Evolutionary conservation across 23 tunicate genomes (phyloP), one percentile per base, ranked within the genome.

Genomic region (Ascidia mentula): DNA sequence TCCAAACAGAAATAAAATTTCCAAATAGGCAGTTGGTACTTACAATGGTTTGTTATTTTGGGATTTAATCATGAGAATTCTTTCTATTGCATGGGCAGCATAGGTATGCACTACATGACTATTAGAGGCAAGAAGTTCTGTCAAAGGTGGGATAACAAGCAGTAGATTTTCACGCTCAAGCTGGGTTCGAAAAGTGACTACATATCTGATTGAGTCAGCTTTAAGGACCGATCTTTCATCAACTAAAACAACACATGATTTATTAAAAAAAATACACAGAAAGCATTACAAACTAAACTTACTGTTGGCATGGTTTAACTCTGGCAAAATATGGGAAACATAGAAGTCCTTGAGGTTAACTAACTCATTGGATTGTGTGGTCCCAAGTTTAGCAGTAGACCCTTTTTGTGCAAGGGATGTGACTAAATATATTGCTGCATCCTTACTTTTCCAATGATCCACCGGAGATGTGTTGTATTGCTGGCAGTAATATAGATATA

Each of bases 371-470:
- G 95, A 75, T 46, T 89, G 74, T 12, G 98, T 95, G 13, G 95
- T 86, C 32, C 98, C 98, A 0, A 79, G 85, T 69, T 85, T 89
- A 0, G 90, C 81, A 13, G 98, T 95, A 15, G 95, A 73, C 40
- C 95, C 95, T 78, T 95, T 89, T 82, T 95, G 95, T 28, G 95
- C 98, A 31, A 95, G 42, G 0, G 98, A 95, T 2, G 98, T 89
- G 13, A 95, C 98, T 38, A 95, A 77, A 70, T 89, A 95, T 20
- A 95, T 89, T 12, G 98, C 98, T 13, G 98, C 95, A 69, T 95
- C 94, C 69, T 95, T 95, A 85, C 81, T 85, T 53, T 89, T 89
- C 98, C 98, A 95, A 40, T 85, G 69, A 20, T 18, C 22, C 18
- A 86, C 36, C 17, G 74, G 87, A 37, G 76, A 61, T 40, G 79